Evolutionary conservation across 2,888 invertebrate genomes (phyloP), one percentile per base, ranked within the genome.

Genomic region (Cheilosia variabilis): DNA sequence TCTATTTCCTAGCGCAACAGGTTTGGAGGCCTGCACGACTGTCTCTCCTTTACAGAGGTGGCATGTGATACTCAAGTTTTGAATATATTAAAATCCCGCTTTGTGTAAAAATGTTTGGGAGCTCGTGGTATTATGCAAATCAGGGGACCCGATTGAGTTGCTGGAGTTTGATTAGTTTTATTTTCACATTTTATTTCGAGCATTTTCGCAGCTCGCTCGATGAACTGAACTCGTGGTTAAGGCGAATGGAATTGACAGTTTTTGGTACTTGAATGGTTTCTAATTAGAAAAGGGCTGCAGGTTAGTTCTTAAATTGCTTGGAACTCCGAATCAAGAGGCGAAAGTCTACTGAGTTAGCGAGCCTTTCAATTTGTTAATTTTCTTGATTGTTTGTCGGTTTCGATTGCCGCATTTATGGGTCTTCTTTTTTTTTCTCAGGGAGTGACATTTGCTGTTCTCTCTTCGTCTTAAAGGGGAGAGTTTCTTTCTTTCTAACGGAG

Each of bases 1-100:
- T 68, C 52, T 52, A 47, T 53, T 55, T 77, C 19, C 47, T 22
- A 37, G 73, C 72, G 78, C 78, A 83, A 79, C 79, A 83, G 57
- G 83, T 83, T 69, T 58, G 60, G 58, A 10, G 19, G 57, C 27
- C 41, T 66, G 34, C 34, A 60, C 34, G 65, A 68, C 47, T 65
- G 55, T 65, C 41, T 52, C 34, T 22, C 17, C 17, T 34, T 66
- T 13, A 52, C 65, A 55, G 27, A 27, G 75, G 50, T 65, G 63
- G 34, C 47, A 19, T 10, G 34, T n/a, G 66, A 80, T 68, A 69
- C 58, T 50, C 34, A 65, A 69, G 76, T 65, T 76, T 76, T 58
- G 53, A 82, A 76, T 78, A 72, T 76, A 75, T 76, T 75, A 65
- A 71, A 76, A 57, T 65, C 73, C 15, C 2, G 9, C 7, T 37